Evolutionary conservation across 2,797 vertebrate species (phyloP).

Genomic region (Lacerta bilineata): DNA sequence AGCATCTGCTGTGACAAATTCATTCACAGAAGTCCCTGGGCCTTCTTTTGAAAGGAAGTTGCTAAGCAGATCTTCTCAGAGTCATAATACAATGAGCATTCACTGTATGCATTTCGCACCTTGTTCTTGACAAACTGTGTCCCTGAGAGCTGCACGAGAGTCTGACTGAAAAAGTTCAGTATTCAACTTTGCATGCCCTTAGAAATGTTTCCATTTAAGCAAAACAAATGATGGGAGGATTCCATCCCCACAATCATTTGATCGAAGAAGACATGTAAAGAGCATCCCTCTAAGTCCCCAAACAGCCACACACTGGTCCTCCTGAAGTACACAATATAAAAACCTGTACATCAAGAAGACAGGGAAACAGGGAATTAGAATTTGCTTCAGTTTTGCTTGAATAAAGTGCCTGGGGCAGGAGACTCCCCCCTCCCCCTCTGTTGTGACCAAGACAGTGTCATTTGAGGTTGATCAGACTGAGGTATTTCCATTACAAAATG

Average conservation of each 20-base stretch:
- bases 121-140: background rate
- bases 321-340: background rate
- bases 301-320: background rate
- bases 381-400: constrained; percentile 13
- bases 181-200: fast-evolving
- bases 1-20: too few species aligned
- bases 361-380: background rate
- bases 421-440: background rate
- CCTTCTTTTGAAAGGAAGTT: too few species aligned
- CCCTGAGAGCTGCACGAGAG: background rate
- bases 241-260: background rate
- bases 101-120: background rate
- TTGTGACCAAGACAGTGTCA: background rate
- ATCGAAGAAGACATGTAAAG: background rate
- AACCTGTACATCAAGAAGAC: constrained; percentile 1
- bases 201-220: background rate
- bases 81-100: background rate
- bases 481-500: too few species aligned
- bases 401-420: background rate
- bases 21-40: too few species aligned
- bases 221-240: background rate
- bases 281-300: background rate
- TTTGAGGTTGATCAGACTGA: background rate
- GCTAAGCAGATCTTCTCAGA: background rate
- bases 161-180: background rate